Conservation (phyloP, 2,888 invertebrate species). For the Andrena fulva region DNA sequence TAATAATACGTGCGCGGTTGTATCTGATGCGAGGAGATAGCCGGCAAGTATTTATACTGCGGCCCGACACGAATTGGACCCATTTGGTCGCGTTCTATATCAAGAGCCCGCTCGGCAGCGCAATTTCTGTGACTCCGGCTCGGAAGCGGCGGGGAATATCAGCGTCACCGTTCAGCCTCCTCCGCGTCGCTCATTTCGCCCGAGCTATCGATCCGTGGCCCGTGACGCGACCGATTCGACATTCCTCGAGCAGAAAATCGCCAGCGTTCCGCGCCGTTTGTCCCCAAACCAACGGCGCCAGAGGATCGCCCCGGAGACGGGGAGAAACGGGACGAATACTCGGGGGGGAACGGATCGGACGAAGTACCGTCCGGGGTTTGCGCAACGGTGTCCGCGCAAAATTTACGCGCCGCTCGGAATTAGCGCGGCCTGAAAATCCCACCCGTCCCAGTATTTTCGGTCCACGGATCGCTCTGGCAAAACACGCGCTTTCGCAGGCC, state of each 20-base stretch:
- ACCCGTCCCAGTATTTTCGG: constrained; percentile 50
- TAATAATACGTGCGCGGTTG: constrained; percentile 24
- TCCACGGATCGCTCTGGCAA: constrained; percentile 26
- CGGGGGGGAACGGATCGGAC: background rate
- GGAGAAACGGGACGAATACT: background rate
- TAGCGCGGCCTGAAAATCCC: constrained; percentile 51
- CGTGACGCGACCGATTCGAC: background rate
- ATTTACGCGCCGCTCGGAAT: constrained; percentile 55
- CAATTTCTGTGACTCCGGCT: too few species aligned
- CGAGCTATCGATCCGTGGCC: background rate
- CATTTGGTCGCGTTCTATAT: background rate
- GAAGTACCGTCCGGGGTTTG: constrained; percentile 15
- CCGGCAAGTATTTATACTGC: constrained; percentile 24
- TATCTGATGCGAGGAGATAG: constrained; percentile 2
- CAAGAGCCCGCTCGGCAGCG: background rate
- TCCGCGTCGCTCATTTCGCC: background rate
- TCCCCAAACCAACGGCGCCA: background rate
- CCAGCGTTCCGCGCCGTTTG: constrained; percentile 1
- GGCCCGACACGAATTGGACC: constrained; percentile 3
- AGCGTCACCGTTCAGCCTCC: background rate
- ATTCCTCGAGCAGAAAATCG: background rate
- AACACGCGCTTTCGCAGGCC: constrained; percentile 21
- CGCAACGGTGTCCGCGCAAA: constrained; percentile 22
- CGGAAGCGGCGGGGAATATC: background rate
- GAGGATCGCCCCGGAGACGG: background rate